Conservation (phyloP, 1,140 invertebrate genomes). For the Scylla paramamosain region DNA sequence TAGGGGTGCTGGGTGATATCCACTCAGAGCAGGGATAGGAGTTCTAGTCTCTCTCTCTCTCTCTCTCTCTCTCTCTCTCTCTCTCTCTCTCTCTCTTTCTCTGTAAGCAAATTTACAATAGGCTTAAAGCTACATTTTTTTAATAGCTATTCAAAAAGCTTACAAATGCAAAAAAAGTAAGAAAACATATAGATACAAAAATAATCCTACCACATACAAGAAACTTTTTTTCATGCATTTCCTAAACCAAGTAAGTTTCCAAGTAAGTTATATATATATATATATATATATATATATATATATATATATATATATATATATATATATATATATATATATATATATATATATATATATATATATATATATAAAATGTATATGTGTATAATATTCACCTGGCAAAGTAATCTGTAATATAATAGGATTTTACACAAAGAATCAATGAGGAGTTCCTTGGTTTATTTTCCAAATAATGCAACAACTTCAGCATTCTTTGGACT, state of each 20-base stretch:
- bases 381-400: neutral
- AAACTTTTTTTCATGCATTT: no score
- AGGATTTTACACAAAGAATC: neutral
- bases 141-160: neutral
- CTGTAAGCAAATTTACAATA: neutral
- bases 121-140: neutral
- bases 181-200: neutral
- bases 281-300: slow-evolving; percentile 52
- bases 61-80: neutral
- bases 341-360: neutral
- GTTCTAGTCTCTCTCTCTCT: no score
- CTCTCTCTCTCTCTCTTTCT: neutral
- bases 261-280: neutral
- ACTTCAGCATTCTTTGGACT: neutral
- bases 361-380: neutral
- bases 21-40: neutral
- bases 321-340: slow-evolving; percentile 49
- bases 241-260: neutral
- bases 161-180: neutral
- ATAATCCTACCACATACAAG: no score
- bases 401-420: neutral
- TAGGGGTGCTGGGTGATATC: neutral
- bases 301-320: slow-evolving; percentile 52
- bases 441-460: neutral
- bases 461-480: neutral